phyloP scores from a whole-genome alignment of 2,888 invertebrate species.

The Ectemnius lituratus region DNA sequence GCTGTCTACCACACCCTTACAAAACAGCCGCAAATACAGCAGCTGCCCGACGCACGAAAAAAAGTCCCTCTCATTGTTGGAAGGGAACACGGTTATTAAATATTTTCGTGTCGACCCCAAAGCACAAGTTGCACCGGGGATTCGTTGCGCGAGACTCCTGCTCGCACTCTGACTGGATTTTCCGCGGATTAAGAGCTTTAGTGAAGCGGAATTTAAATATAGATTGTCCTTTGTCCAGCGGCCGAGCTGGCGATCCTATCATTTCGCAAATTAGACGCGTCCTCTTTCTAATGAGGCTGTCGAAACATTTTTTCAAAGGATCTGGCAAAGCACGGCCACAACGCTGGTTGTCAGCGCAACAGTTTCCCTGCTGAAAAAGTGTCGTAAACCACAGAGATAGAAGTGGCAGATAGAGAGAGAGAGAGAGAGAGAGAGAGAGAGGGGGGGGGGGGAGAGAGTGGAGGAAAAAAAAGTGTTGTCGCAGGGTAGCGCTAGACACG shows the following conservation, averaged over 20 bases:
- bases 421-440: slow-evolving; percentile 9
- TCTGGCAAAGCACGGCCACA: no score
- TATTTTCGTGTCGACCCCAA: no score
- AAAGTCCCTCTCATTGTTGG: no score
- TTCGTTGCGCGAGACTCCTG: neutral
- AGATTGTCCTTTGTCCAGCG: slow-evolving; percentile 37
- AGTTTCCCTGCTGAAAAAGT: no score
- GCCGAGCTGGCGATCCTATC: slow-evolving; percentile 19
- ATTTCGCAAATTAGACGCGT: slow-evolving; percentile 10
- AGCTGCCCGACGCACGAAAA: no score
- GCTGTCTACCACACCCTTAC: neutral
- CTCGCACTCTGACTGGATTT: slow-evolving; percentile 29
- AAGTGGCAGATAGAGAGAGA: no score
- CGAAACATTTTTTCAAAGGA: no score
- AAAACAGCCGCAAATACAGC: no score
- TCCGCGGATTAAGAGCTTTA: slow-evolving; percentile 39
- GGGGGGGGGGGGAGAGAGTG: slow-evolving; percentile 11
- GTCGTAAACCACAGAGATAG: neutral
- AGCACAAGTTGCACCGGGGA: no score
- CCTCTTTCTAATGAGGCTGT: neutral
- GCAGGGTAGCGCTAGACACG: neutral
- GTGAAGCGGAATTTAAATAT: slow-evolving; percentile 47
- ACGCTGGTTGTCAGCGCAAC: no score
- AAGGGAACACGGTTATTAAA: no score
- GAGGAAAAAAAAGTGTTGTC: neutral